Base-by-base conservation (phyloP, 2,797 vertebrate species). In the Delichon dasypus region DNA sequence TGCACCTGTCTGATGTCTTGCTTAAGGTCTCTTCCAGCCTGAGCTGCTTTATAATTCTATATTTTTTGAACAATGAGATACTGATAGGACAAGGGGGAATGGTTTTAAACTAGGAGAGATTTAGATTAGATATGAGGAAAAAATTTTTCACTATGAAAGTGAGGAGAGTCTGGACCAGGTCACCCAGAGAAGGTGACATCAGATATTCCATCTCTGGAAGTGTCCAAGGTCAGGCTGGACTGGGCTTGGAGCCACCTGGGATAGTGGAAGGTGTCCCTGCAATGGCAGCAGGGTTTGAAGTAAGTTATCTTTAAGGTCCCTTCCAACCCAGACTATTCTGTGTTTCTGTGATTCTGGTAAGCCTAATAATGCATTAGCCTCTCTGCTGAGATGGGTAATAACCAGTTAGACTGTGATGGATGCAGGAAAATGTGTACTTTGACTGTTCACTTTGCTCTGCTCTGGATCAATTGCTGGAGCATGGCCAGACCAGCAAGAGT, bases 141-240 rank as follows among this genome's bases (percentile, higher is more conserved):
- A 73, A 72, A 60, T 66, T 72, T 14, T 38, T 73, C 45, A 48
- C 8, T 48, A 16, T 61, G 53, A 48, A 66, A 7, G 8, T 66
- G 34, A 58, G 27, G 32, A 42, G 66, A 32, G 7, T 29, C 47
- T 72, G 51, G 26, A 30, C 11, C 13, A n/a, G 32, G 22, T 12
- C 0, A 0, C 13, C 34, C 30, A 54, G 47, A 61, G 40, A n/a
- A 78, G 4, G 1, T 71, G 50, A n/a, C n/a, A n/a, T n/a, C n/a
- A n/a, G n/a, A n/a, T n/a, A n/a, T n/a, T n/a, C n/a, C 15, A 36
- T 42, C 22, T 22, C 36, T 65, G 58, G 44, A 38, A 23, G 16
- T 44, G 58, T 44, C 20, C 16, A 65, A 72, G 58, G 51, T 26
- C 58, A n/a, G 58, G 5, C 7, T 50, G 58, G 27, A 57, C 1